Conservation (phyloP, 2,797 vertebrate species). For the Epinephelus awoara region DNA sequence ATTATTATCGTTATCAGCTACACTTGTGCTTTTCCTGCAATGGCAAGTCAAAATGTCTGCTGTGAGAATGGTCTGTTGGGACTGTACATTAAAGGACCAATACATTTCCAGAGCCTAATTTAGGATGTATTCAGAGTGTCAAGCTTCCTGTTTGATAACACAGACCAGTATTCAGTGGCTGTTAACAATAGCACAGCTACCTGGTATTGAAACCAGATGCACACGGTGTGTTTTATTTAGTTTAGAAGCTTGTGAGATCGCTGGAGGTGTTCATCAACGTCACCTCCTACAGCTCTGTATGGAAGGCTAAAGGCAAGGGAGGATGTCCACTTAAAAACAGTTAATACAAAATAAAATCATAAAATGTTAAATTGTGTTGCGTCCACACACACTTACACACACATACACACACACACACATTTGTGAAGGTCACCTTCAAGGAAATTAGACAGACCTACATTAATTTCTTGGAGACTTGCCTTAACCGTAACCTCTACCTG, state of each 20-base stretch:
- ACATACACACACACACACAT: background rate
- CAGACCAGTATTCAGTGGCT: background rate
- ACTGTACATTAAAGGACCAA: background rate
- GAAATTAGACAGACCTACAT: too few species aligned
- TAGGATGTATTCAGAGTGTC: background rate
- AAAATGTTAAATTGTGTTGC: background rate
- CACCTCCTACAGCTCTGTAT: background rate
- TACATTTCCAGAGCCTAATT: conserved; percentile 2
- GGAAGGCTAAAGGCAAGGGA: conserved; percentile 30
- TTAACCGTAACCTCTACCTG: too few species aligned
- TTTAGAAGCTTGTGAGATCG: conserved; percentile 17
- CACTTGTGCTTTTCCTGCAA: conserved; percentile 11
- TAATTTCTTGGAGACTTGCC: too few species aligned
- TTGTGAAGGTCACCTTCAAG: too few species aligned
- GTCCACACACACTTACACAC: background rate
- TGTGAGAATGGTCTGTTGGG: conserved; percentile 2
- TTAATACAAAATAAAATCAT: background rate
- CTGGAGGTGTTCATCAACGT: conserved; percentile 49
- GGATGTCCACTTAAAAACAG: conserved; percentile 76
- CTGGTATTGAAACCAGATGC: conserved; percentile 7
- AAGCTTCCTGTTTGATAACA: background rate
- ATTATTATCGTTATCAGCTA: conserved; percentile 8
- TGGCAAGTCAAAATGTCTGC: conserved; percentile 37
- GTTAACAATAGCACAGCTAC: conserved; percentile 13
- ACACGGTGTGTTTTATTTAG: conserved; percentile 6